Evolutionary conservation across 2,888 invertebrate species (phyloP).

Genomic region (Mesorhabditis sp.): DNA sequence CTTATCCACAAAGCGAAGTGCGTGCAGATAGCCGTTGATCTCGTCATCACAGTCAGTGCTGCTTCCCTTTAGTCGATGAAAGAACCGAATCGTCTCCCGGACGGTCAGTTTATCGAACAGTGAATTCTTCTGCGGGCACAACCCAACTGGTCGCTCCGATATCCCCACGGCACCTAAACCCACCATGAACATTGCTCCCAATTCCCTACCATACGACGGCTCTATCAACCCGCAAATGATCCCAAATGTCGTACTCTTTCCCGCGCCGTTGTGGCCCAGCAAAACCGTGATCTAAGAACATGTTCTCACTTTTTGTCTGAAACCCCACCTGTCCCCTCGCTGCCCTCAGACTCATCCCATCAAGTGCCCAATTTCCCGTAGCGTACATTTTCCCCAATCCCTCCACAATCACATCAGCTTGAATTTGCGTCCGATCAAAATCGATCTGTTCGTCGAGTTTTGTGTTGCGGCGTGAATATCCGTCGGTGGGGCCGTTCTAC

Average conservation of each 20-base stretch:
- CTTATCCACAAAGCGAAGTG: slow-evolving; percentile 34
- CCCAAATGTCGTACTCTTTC: slow-evolving; percentile 45
- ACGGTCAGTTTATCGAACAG: slow-evolving; percentile 37
- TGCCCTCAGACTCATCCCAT: slow-evolving; percentile 45
- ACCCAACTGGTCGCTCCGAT: too few species aligned
- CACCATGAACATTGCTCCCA: too few species aligned
- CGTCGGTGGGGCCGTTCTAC: too few species aligned
- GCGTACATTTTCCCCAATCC: slow-evolving; percentile 33
- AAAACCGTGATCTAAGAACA: slow-evolving; percentile 41
- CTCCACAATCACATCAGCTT: slow-evolving; percentile 29
- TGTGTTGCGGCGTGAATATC: too few species aligned
- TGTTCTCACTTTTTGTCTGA: too few species aligned
- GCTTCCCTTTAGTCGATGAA: slow-evolving; percentile 43
- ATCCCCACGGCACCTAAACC: too few species aligned
- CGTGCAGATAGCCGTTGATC: slow-evolving; percentile 25
- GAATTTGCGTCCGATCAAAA: slow-evolving; percentile 13
- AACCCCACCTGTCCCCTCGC: slow-evolving; percentile 40
- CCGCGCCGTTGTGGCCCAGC: slow-evolving; percentile 56
- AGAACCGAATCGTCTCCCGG: slow-evolving; percentile 46
- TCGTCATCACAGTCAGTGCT: slow-evolving; percentile 15
- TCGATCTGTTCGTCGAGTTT: slow-evolving; percentile 26
- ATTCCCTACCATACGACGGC: slow-evolving; percentile 27
- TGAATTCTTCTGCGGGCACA: too few species aligned
- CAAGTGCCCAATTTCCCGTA: slow-evolving; percentile 49
- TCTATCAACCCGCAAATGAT: slow-evolving; percentile 43